Base-by-base conservation (phyloP, 2,888 invertebrate species). In the Aromia moschata region DNA sequence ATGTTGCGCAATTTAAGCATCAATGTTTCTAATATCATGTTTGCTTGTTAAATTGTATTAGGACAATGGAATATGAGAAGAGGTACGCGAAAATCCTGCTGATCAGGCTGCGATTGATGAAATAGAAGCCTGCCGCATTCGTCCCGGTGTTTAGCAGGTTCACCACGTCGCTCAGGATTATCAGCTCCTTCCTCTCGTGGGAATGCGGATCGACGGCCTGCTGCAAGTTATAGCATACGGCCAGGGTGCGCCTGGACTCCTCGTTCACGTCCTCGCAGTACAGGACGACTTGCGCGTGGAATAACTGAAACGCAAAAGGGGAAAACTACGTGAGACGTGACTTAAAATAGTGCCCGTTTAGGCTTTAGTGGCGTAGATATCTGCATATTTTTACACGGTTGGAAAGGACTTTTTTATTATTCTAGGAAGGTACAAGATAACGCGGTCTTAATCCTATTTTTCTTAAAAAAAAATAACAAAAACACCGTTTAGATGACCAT, bases 21-120 rank as follows among this genome's bases (percentile, higher is more conserved):
- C n/a, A n/a, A n/a, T n/a, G n/a, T n/a, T n/a, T n/a, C n/a, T n/a
- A n/a, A n/a, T n/a, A n/a, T n/a, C n/a, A n/a, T n/a, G n/a, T 14
- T 20, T 65, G 65, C 37, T 57, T 65, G 25, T 60, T 65, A 30
- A 65, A 65, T 43, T 65, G 65, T 14, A 65, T 55, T n/a, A 65
- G 36, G 5, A 65, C 65, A 41, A 65, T 62, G 10, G 62, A 53
- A 54, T 65, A 65, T 7, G 65, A 62, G 25, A 62, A 58, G 16
- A 65, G 17, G 37, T 62, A 59, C 1, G 58, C 53, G 52, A 65
- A 62, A 10, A 65, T 56, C 45, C 65, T 60, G 15, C 65, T 58
- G 31, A 60, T 31, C 16, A 65, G 20, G 30, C 47, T 49, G 18
- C 62, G 41, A 25, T 60, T 56, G 11, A 65, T 57, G 9, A 30